Percentiles rank a stretch among this genome's conserved stretches.
Evolutionary conservation across 2,797 vertebrate species (phyloP).

Genomic region (Semaprochilodus insignis): DNA sequence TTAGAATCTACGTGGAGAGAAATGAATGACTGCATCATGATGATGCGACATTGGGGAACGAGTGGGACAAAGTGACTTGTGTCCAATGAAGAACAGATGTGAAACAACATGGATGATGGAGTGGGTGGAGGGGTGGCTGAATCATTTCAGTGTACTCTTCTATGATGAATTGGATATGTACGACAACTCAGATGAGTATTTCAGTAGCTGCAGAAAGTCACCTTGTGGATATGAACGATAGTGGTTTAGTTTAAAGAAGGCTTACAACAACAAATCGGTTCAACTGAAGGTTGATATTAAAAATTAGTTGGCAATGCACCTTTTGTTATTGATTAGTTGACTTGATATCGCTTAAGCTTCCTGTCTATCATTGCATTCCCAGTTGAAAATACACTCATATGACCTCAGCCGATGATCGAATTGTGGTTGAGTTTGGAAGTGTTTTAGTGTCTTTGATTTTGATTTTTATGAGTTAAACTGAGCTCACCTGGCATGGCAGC

Average conservation of each 20-base stretch:
- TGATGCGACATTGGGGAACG: neutral
- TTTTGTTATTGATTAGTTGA: too few relatives aligned
- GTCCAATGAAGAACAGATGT: neutral
- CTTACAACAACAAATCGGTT: neutral
- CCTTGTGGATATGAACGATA: neutral
- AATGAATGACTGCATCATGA: neutral
- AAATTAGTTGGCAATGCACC: neutral
- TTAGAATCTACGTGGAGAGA: neutral
- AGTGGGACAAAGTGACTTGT: neutral
- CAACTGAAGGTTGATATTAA: neutral
- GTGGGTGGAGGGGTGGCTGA: neutral
- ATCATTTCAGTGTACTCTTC: neutral
- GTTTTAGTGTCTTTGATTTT: too few relatives aligned
- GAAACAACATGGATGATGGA: slow-evolving; percentile 3
- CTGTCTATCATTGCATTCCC: too few relatives aligned
- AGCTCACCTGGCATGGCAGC: too few relatives aligned
- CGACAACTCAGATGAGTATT: neutral
- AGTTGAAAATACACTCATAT: too few relatives aligned
- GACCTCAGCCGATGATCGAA: too few relatives aligned
- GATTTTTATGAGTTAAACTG: too few relatives aligned
- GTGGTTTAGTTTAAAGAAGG: neutral
- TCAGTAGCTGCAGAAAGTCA: neutral
- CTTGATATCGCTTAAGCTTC: too few relatives aligned
- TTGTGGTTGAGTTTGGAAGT: too few relatives aligned
- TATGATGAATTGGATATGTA: neutral